Base-by-base conservation (phyloP, 2,797 vertebrate species). In the Macrochelys suwanniensis region DNA sequence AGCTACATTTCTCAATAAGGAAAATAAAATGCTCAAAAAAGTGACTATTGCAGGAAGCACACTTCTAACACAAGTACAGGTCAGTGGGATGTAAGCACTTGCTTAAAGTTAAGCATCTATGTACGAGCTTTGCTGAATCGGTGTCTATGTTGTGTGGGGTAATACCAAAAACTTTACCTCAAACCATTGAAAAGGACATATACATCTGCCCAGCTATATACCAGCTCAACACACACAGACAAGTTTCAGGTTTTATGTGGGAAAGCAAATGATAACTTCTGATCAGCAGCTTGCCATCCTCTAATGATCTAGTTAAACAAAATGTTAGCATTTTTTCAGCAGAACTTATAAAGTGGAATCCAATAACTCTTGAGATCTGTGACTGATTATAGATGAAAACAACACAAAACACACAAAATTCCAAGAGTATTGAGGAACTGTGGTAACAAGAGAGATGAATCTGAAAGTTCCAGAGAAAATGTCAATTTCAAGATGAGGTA, bases 401-500 rank as follows among this genome's bases (percentile, higher is more conserved):
- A 88, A 49, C 80, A 17, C 5, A 89, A 89, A 92, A 50, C 42
- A 42, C 33, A 49, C 79, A 82, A 83, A 17, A 82, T 87, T 80
- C 84, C 90, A 85, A 61, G 50, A 85, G 84, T 13, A 56, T 13
- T 47, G 80, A 61, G 59, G 15, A 28, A 13, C n/a, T 94, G 78
- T 25, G 88, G 21, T 28, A 92, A 17, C 28, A 89, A 93, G 47
- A 93, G 8, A 74, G 26, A 50, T 13, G 85, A 45, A 4, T 1
- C 45, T 79, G 71, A 85, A 47, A 33, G 78, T 90, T 78, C 47
- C 37, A 79, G 7, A 7, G 17, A 91, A 80, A 84, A 80, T 53
- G 68, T 91, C 77, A 13, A 2, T 86, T 89, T 95, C 85, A 89
- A 85, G 74, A 65, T 49, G 88, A 86, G 93, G 13, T 23, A 65